A percentile compares a stretch with the other conserved stretches of the same genome.
Evolutionary conservation across 1,140 invertebrate genomes (phyloP).

Genomic region (Antheraea mylitta): DNA sequence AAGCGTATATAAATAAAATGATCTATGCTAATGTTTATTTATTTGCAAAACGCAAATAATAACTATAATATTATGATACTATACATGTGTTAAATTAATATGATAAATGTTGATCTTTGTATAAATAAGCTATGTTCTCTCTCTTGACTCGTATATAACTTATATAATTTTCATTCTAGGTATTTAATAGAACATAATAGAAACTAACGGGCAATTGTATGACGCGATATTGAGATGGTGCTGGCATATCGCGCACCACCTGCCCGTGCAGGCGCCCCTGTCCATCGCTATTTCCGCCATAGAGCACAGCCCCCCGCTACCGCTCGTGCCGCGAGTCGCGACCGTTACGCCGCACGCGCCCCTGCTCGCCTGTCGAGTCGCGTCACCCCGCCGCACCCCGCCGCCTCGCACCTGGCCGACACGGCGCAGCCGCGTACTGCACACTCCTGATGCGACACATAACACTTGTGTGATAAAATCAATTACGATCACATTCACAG

Average conservation of each 20-base stretch:
- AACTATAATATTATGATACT: too few species aligned
- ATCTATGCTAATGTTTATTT: too few species aligned
- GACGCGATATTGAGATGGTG: conserved; percentile 56
- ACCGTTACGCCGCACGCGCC: conserved; percentile 76
- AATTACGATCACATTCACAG: conserved; percentile 15
- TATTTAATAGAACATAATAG: conserved; percentile 23
- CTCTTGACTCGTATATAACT: too few species aligned
- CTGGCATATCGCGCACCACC: conserved; percentile 58
- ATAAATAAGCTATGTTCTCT: too few species aligned
- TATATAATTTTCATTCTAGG: neutral
- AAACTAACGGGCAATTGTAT: conserved; percentile 68
- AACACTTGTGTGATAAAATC: conserved; percentile 22
- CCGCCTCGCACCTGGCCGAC: conserved; percentile 46
- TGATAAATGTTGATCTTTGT: too few species aligned
- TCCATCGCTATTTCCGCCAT: conserved; percentile 77
- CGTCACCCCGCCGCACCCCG: conserved; percentile 19
- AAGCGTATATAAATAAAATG: too few species aligned
- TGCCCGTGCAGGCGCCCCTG: conserved; percentile 66
- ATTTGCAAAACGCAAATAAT: too few species aligned
- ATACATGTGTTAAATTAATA: too few species aligned
- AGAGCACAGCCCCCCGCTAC: conserved; percentile 51
- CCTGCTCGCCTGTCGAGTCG: conserved; percentile 13
- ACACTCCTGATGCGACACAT: conserved; percentile 13
- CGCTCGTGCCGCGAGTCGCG: conserved; percentile 58
- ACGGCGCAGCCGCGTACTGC: conserved; percentile 11